Base-by-base conservation (phyloP, 2,888 invertebrate species). In the Drosophila incognita region DNA sequence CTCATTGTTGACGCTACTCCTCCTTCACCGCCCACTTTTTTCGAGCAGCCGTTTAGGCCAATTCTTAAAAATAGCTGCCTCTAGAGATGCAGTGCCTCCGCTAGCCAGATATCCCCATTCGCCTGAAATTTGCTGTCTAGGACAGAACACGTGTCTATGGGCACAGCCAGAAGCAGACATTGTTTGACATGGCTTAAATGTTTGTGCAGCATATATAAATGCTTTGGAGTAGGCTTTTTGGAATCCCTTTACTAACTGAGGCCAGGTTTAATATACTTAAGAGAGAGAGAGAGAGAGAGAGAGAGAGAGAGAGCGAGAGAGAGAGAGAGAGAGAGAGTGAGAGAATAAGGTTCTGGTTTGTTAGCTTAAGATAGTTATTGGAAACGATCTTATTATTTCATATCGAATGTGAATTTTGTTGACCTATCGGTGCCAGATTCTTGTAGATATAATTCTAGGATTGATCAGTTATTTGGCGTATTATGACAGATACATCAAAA, bases 41-140 rank as follows among this genome's bases (percentile, higher is more conserved):
- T 53, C 15, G 31, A 48, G 78, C 65, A 71, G 62, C 64, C 81
- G 75, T 87, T 86, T 82, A 82, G 84, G 81, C 86, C 84, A 83
- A 81, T 76, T 82, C 89, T 89, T 87, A 87, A 86, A 87, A 87
- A 87, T 87, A 89, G 84, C 88, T 75, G 81, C 73, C 83, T 74
- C 81, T 76, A 54, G 73, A 81, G 77, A 83, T 83, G 77, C 65
- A 66, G 70, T 76, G 35, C 36, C 36, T 51, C 46, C 21, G 36
- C 61, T 52, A 29, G 38, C 31, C 46, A 46, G 24, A 24, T 46
- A 65, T 54, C 31, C 40, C 53, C 74, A 48, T 40, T 36, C 68
- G 18, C 10, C 36, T 21, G 46, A 57, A 27, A 27, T 54, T 27
- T 54, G 42, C 21, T 61, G 82, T 63, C 74, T 68, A 62, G 83